Evolutionary conservation across 2,113 vertebrate species (phyloP).

Genomic region (Dolichotis patagonum): DNA sequence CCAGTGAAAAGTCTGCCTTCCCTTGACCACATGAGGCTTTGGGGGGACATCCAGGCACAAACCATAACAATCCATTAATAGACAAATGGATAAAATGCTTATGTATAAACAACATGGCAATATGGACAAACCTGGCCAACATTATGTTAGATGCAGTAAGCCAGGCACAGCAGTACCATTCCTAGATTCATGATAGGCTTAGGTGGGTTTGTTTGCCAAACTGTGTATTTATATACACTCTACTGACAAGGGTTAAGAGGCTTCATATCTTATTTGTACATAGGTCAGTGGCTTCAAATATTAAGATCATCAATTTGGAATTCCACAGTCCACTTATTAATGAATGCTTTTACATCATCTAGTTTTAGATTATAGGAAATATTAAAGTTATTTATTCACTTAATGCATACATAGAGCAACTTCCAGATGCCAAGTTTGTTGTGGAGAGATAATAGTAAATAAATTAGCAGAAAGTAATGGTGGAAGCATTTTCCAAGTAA

Average conservation of each 20-base stretch:
- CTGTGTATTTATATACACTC: background rate
- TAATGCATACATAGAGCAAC: background rate
- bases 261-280: background rate
- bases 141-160: background rate
- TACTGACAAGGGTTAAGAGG: background rate
- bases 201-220: background rate
- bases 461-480: background rate
- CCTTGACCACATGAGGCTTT: background rate
- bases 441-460: background rate
- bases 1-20: background rate
- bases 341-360: background rate
- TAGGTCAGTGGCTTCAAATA: background rate
- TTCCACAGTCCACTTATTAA: background rate
- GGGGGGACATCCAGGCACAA: background rate
- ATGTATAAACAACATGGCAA: background rate
- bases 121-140: background rate
- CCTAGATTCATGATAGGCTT: background rate
- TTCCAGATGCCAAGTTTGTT: background rate
- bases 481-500: slow-evolving; percentile 37
- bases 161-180: background rate
- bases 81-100: background rate
- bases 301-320: background rate
- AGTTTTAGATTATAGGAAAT: slow-evolving; percentile 12
- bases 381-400: background rate
- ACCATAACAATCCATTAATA: background rate